Evolutionary conservation across 2,888 invertebrate species (phyloP), one percentile per base, ranked within the genome.

Genomic region (Mythimna ferrago): DNA sequence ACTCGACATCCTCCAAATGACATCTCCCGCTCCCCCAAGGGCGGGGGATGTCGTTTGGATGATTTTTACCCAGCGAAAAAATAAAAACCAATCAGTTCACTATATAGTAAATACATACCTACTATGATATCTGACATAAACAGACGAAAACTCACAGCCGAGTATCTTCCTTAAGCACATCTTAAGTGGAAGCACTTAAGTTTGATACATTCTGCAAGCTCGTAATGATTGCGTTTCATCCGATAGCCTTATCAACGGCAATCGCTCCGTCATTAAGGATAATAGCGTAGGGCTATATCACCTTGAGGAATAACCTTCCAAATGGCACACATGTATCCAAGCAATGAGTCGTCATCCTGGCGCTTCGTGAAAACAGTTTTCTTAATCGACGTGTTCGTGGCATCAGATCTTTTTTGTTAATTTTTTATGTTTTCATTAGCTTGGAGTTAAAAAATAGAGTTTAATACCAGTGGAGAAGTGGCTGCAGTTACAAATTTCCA

Each of bases 191-290:
- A 73, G 35, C 71, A 66, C 67, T 84, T 73, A 68, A 48, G 63
- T 38, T 38, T 71, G 84, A 84, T 80, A 68, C 66, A 86, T 84
- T 62, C 69, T 71, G 69, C 68, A 57, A 64, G 82, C 65, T 79
- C 16, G 65, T 86, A 82, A 85, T 75, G 84, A 82, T 76, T 73
- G 71, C 67, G 65, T 73, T 86, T 79, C 71, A 67, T 70, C 66
- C 53, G 77, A 85, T 82, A 83, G 73, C 72, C 72, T 74, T 85
- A 85, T 84, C 81, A 75, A 60, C 41, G 66, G 68, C 72, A 76
- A 83, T 81, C 70, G 63, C 14, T 64, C 41, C 57, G 66, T 73
- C 78, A 73, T 86, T 85, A 82, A 66, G 60, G 71, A 73, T 86
- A 83, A 83, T 83, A 78, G 71, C 71, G 10, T 51, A 26, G 41